These are phyloP conservation scores for Lates calcarifer DNA, from an alignment of 2,113 vertebrate species.

Conservation along the genomic window DNA sequence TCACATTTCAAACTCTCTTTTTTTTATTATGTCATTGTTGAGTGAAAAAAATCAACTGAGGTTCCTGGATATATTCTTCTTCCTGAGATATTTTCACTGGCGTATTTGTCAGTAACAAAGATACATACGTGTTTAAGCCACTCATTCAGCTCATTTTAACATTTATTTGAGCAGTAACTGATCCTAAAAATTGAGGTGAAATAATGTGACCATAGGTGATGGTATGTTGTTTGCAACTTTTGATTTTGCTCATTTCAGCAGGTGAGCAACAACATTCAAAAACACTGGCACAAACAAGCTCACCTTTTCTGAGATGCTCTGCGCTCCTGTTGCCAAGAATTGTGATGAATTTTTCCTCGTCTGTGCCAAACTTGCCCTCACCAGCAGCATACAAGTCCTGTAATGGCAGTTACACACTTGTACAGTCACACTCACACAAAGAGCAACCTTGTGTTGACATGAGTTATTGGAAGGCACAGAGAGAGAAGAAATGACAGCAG, in stretches of 20 bases:
- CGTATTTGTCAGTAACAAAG: not conserved
- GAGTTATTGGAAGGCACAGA: constrained; percentile 9
- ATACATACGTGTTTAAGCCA: too few species aligned
- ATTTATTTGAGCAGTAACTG: too few species aligned
- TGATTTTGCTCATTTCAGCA: not conserved
- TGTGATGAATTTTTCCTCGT: constrained; percentile 95
- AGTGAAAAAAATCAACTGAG: too few species aligned
- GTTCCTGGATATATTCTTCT: not conserved
- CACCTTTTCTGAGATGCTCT: constrained; percentile 88
- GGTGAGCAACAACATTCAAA: not conserved
- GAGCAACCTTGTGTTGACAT: constrained; percentile 4
- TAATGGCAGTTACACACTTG: constrained; percentile 47
- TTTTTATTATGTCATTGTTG: too few species aligned
- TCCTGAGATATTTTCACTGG: not conserved
- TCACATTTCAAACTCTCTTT: not conserved
- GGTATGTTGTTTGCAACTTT: not conserved
- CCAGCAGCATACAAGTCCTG: constrained; percentile 94
- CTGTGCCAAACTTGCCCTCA: constrained; percentile 93
- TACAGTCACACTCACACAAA: constrained; percentile 3
- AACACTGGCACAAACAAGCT: constrained; percentile 8
- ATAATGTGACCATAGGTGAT: not conserved
- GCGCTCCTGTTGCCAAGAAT: constrained; percentile 92
- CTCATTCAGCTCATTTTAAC: too few species aligned
- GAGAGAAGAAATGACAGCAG: constrained; percentile 21
- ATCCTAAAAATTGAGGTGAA: not conserved